phyloP scores from a whole-genome alignment of 2,113 vertebrate genomes.

The Gnathonemus echidnorhynchus region DNA sequence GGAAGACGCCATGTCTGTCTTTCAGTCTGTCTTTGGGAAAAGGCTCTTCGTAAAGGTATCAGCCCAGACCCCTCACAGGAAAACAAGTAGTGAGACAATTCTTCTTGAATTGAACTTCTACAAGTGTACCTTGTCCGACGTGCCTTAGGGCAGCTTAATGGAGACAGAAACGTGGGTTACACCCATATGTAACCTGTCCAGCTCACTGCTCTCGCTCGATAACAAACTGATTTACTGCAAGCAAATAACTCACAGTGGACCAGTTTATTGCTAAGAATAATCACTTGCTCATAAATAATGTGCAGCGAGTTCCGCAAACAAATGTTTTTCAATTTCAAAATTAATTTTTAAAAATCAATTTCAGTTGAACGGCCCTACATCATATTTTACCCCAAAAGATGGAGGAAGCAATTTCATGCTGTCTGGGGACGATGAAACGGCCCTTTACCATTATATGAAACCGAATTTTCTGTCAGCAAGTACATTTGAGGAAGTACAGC shows the following conservation, averaged over 20 bases:
- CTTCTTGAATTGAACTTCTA: neutral
- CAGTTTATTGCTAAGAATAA: constrained; percentile 1
- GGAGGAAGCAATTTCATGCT: neutral
- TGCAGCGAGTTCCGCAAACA: neutral
- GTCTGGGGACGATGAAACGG: neutral
- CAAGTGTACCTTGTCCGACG: neutral
- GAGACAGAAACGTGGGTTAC: neutral
- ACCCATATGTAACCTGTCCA: neutral
- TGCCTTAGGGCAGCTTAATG: neutral
- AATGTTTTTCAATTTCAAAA: constrained; percentile 6
- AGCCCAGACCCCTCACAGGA: neutral
- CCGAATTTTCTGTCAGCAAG: neutral
- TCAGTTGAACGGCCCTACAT: neutral
- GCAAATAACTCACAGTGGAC: neutral
- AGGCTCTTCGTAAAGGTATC: neutral
- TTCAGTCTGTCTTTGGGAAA: neutral
- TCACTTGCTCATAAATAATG: neutral
- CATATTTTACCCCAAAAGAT: neutral
- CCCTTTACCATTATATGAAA: neutral
- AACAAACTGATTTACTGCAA: neutral
- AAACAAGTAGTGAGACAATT: neutral
- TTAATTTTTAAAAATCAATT: constrained; percentile 10
- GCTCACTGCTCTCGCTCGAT: neutral
- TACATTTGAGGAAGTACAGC: neutral
- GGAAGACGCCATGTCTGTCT: too few relatives aligned